Evolutionary conservation across 1,140 invertebrate species (phyloP), one percentile per base, ranked within the genome.

Genomic region (Lordiphosa stackelbergi): DNA sequence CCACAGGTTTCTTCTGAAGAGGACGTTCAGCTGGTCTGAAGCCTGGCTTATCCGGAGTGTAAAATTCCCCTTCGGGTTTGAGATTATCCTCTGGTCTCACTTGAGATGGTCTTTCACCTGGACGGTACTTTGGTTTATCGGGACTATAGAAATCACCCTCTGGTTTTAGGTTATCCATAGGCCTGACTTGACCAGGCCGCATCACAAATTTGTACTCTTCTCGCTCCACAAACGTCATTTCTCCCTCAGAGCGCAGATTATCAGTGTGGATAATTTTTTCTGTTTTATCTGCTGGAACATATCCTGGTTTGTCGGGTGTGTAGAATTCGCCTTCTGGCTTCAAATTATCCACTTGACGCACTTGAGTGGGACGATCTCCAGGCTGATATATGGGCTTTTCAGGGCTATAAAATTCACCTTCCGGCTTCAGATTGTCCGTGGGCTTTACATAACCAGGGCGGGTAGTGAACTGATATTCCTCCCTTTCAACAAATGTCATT

Each of bases 291-390:
- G 89, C 89, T 24, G 90, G 90, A 3, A 49, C 71, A 75, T 87
- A 93, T 75, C 89, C 72, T 0, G 90, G 88, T 77, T 89, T 89
- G 47, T 90, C 88, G 0, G 90, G 90, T 45, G 89, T 87, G 66
- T 93, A 91, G 69, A 93, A 93, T 0, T 92, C 90, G 5, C 92
- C 91, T 88, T 93, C 92, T 4, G 91, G 90, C 61, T 86, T 88
- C 0, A 93, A 84, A 73, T 93, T 93, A 74, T 92, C 90, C 61
- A 88, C 78, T 41, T 88, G 87, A 11, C 88, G 86, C 58, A 90
- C 88, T 11, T 88, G 88, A 9, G 48, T 71, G 2, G 87, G 88
- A 8, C 88, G 85, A 16, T 79, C 73, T 4, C 56, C 66, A 0
- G 74, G 74, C 4, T 56, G 46, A 35, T 65, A 78, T 34, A 36